Percentiles rank a stretch among this genome's conserved stretches.
Conservation (phyloP, 2,113 vertebrate species). For the Falco punctatus region DNA sequence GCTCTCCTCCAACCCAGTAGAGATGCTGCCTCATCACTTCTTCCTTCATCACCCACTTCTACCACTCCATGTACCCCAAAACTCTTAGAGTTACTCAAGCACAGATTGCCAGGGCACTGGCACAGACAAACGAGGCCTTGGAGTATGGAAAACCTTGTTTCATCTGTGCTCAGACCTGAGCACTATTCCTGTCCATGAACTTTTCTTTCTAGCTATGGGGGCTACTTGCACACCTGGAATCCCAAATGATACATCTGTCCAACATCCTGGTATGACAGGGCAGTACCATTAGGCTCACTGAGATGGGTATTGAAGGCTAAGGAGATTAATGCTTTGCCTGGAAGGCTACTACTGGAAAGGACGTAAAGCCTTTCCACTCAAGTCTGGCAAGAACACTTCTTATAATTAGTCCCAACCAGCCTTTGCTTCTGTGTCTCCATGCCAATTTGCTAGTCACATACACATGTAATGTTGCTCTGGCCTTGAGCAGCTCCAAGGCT, state of each 20-base stretch:
- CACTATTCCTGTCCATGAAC: neutral
- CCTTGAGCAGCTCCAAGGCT: neutral
- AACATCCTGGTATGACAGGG: neutral
- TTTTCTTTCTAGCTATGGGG: neutral
- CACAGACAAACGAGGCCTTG: neutral
- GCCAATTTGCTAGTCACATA: neutral
- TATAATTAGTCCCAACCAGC: neutral
- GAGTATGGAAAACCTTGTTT: neutral
- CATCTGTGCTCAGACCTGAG: neutral
- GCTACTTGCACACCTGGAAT: neutral
- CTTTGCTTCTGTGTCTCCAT: neutral
- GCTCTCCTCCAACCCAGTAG: neutral
- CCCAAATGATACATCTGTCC: neutral
- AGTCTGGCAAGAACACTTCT: neutral
- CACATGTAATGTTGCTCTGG: neutral
- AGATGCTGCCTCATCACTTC: neutral
- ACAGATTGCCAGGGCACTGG: neutral
- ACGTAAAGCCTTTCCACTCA: neutral
- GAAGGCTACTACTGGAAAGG: neutral
- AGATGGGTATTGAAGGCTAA: neutral
- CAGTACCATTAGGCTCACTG: neutral
- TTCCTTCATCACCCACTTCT: neutral
- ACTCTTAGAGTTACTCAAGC: neutral
- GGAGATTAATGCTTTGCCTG: neutral
- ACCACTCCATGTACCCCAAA: neutral